Base-by-base conservation (phyloP, 2,888 invertebrate genomes). In the Calameuta idolon region DNA sequence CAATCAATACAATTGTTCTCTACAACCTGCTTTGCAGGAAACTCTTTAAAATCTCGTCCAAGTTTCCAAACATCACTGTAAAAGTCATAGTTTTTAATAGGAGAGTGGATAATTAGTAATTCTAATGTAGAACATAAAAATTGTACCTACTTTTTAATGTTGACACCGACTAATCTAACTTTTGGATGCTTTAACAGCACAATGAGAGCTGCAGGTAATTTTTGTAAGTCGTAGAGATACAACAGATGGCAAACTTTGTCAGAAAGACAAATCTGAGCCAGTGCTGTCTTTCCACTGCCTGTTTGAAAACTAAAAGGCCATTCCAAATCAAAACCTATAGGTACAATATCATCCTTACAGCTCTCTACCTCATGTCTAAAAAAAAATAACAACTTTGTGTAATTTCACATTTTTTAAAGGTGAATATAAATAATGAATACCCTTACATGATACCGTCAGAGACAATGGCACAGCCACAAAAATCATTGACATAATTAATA, bases 291-390 rank as follows among this genome's bases (percentile, higher is more conserved):
- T 3, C 93, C 94, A 34, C 93, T 91, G 5, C 94, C 94, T 1
- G 93, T 93, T 90, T 93, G 91, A 85, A 93, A 94, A 78, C 90
- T 92, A 85, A 94, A 94, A 9, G 94, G 94, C 95, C 95, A 95
- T 88, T 95, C 95, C 89, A 94, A 92, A 86, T 95, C 95, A 86
- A 95, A 95, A 5, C 95, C 94, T 80, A 95, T 89, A 5, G 94
- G 93, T 69, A 94, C 89, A 33, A 92, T 82, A 4, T 91, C 90
- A 34, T 86, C 86, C 23, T 82, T 76, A 30, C 69, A 82, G 69
- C 87, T 84, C 74, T 91, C 90, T 35, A 92, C 90, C 79, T 90
- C 84, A 78, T 88, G 86, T 79, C 93, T 93, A 80, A 33, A 86
- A 86, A 79, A 80, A 80, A 77, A 80, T 9, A 35, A 69, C 5